Conservation (phyloP, 2,113 vertebrate species). For the Pseudonaja textilis region DNA sequence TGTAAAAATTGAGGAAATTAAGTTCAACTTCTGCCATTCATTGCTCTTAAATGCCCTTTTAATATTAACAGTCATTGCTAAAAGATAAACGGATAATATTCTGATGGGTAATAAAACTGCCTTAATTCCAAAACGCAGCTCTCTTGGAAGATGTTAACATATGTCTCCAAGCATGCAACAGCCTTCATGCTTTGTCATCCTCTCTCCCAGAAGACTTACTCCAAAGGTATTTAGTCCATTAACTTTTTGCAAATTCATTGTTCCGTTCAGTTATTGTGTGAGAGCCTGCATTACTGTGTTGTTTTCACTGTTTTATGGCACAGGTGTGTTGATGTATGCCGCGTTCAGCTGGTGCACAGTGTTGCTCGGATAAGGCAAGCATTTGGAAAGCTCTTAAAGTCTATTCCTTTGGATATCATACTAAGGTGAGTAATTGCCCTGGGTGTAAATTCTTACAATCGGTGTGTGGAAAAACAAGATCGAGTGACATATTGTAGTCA, state of each 20-base stretch:
- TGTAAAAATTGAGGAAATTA: background rate
- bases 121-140: slow-evolving; percentile 66
- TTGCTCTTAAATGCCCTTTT: background rate
- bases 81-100: background rate
- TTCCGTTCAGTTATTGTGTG: background rate
- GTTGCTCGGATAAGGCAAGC: slow-evolving; percentile 88
- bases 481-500: background rate
- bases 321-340: slow-evolving; percentile 94
- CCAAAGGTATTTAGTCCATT: slow-evolving; percentile 78
- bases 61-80: background rate
- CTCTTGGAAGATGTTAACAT: slow-evolving; percentile 86
- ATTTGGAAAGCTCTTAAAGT: slow-evolving; percentile 91
- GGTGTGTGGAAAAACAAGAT: background rate
- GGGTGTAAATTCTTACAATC: background rate
- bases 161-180: slow-evolving; percentile 90
- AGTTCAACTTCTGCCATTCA: background rate
- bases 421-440: slow-evolving; percentile 76
- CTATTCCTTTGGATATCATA: slow-evolving; percentile 87
- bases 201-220: slow-evolving; percentile 88
- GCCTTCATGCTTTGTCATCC: slow-evolving; percentile 86
- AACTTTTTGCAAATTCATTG: background rate
- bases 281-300: background rate
- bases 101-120: slow-evolving; percentile 6
- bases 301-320: slow-evolving; percentile 1
- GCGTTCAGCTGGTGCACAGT: slow-evolving; percentile 91